phyloP scores from a whole-genome alignment of 2,797 vertebrate genomes.

The Melanogrammus aeglefinus region DNA sequence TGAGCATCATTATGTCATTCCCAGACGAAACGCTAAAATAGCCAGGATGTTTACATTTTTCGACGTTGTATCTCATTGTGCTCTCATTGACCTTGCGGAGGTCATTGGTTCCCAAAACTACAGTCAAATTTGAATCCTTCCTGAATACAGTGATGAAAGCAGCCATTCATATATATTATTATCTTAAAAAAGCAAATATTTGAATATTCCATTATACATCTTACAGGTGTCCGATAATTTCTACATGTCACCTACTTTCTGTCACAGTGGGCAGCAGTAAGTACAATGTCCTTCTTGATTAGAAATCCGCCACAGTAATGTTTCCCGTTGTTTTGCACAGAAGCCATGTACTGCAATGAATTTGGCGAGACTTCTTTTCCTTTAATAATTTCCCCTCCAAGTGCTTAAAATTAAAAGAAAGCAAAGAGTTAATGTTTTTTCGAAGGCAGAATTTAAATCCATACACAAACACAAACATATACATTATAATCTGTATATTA shows the following conservation, averaged over 20 bases:
- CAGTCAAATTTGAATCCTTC: slow-evolving; percentile 20
- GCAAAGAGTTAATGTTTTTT: not conserved
- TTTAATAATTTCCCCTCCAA: slow-evolving; percentile 38
- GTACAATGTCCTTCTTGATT: slow-evolving; percentile 57
- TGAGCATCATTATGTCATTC: slow-evolving; percentile 62
- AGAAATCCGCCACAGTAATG: slow-evolving; percentile 70
- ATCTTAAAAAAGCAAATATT: not conserved
- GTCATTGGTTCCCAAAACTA: slow-evolving; percentile 54
- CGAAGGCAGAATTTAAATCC: not conserved
- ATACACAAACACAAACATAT: not conserved
- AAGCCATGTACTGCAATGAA: slow-evolving; percentile 65
- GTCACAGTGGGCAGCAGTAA: slow-evolving; percentile 69
- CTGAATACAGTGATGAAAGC: not conserved
- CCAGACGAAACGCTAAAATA: too few species aligned
- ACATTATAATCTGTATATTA: not conserved
- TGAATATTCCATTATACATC: not conserved
- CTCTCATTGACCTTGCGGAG: slow-evolving; percentile 10
- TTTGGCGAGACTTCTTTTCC: slow-evolving; percentile 5
- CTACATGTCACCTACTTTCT: slow-evolving; percentile 4
- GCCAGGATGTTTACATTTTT: slow-evolving; percentile 25
- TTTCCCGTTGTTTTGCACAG: slow-evolving; percentile 34
- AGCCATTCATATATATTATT: not conserved
- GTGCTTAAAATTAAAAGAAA: slow-evolving; percentile 19
- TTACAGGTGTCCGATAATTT: not conserved
- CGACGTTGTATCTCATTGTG: slow-evolving; percentile 20